Conservation (phyloP, 2,113 vertebrate species). For the Brachyhypopomus gauderio region DNA sequence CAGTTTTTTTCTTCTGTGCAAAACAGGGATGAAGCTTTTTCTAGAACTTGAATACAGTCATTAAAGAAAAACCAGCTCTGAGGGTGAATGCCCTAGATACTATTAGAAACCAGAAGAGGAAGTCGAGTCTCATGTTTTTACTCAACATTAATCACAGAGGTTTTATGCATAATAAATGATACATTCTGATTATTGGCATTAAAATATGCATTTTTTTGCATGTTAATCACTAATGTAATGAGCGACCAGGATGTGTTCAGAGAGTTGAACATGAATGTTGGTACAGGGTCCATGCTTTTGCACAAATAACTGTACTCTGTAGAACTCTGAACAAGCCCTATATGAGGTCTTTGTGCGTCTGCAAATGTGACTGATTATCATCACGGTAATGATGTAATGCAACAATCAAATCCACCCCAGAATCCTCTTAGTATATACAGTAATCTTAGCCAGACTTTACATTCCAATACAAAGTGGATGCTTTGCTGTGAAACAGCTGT, state of each 20-base stretch:
- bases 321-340: background rate
- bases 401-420: constrained; percentile 6
- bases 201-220: constrained; percentile 26
- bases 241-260: background rate
- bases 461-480: constrained; percentile 20
- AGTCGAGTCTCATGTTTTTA: constrained; percentile 21
- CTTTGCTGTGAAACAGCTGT: constrained; percentile 33
- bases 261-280: background rate
- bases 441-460: constrained; percentile 20
- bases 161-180: constrained; percentile 44
- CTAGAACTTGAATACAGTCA: constrained; percentile 40
- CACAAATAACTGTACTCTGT: background rate
- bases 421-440: background rate
- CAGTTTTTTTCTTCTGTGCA: background rate
- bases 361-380: constrained; percentile 17
- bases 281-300: background rate
- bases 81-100: constrained; percentile 49
- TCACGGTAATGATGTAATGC: constrained; percentile 23
- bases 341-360: background rate
- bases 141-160: constrained; percentile 43
- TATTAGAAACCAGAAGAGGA: constrained; percentile 28
- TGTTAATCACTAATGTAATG: constrained; percentile 33
- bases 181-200: constrained; percentile 10
- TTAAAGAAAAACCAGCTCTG: constrained; percentile 42
- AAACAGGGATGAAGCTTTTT: constrained; percentile 31